A percentile compares a stretch with the other conserved stretches of the same genome.
Conservation (phyloP, 2,888 invertebrate species). For the Noctua comes region DNA sequence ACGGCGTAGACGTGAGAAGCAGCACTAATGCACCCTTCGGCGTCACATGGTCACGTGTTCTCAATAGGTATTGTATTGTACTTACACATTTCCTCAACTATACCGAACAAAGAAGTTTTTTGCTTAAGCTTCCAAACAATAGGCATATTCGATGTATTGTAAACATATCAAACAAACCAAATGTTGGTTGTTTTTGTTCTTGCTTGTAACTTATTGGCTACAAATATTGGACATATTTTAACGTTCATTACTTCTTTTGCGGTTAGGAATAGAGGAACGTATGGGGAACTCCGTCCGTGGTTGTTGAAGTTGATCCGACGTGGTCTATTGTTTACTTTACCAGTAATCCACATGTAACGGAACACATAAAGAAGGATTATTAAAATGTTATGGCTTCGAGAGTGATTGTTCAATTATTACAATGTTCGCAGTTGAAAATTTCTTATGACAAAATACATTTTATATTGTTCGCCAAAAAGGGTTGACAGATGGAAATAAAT, state of each 20-base stretch:
- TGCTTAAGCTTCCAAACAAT: conserved; percentile 35
- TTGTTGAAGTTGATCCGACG: background rate
- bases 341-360: background rate
- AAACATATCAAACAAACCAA: conserved; percentile 32
- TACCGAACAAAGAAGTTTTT: conserved; percentile 58
- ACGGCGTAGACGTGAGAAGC: conserved; percentile 38
- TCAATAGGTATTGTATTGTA: conserved; percentile 39
- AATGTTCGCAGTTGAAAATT: background rate
- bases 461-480: background rate
- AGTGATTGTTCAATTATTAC: background rate
- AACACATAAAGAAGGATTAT: background rate
- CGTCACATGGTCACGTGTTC: conserved; percentile 51
- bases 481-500: background rate
- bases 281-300: background rate
- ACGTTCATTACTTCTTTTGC: background rate
- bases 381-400: background rate
- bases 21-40: conserved; percentile 45
- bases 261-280: background rate
- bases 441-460: background rate
- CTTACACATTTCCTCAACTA: conserved; percentile 51
- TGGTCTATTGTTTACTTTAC: conserved; percentile 10
- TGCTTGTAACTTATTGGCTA: conserved; percentile 11
- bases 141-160: conserved; percentile 35
- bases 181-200: conserved; percentile 25
- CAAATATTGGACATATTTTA: conserved; percentile 32